Percentiles rank a stretch among this genome's conserved stretches.
Conservation (phyloP, 2,888 invertebrate species). For the Ochropleura plecta region DNA sequence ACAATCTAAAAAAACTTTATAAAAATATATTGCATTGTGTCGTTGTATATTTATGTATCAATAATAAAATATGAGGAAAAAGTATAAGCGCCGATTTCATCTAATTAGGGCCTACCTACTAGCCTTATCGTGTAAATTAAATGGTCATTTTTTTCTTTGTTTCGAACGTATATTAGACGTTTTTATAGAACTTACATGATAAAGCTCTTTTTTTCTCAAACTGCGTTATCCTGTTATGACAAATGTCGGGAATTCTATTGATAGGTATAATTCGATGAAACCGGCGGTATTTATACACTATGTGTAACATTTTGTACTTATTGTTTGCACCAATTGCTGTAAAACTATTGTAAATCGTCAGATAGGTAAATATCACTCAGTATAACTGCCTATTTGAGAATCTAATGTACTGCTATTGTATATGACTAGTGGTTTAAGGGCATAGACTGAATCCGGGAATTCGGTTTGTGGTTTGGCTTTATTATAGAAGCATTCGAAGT, state of each 20-base stretch:
- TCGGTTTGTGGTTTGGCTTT: conserved; percentile 25
- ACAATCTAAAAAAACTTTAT: conserved; percentile 80
- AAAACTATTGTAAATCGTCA: conserved; percentile 69
- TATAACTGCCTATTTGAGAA: conserved; percentile 79
- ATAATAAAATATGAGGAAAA: conserved; percentile 76
- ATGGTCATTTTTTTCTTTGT: conserved; percentile 52
- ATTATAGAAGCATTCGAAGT: not conserved
- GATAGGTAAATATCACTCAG: conserved; percentile 76
- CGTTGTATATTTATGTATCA: conserved; percentile 84
- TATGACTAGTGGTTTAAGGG: conserved; percentile 84
- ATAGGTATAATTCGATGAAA: conserved; percentile 52
- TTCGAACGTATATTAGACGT: conserved; percentile 37
- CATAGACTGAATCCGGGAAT: conserved; percentile 68
- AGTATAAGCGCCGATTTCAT: conserved; percentile 64
- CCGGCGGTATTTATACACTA: conserved; percentile 46
- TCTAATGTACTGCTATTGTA: conserved; percentile 81
- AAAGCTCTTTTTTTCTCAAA: conserved; percentile 29
- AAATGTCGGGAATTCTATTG: conserved; percentile 14
- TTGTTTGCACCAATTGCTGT: conserved; percentile 74
- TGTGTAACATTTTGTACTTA: conserved; percentile 79
- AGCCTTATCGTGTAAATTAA: conserved; percentile 49
- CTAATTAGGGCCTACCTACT: conserved; percentile 52
- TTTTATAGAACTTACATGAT: conserved; percentile 43
- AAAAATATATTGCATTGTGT: conserved; percentile 87
- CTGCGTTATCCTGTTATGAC: conserved; percentile 28